Evolutionary conservation across 2,888 invertebrate genomes (phyloP), one percentile per base, ranked within the genome.

Genomic region (Auanema sp.): DNA sequence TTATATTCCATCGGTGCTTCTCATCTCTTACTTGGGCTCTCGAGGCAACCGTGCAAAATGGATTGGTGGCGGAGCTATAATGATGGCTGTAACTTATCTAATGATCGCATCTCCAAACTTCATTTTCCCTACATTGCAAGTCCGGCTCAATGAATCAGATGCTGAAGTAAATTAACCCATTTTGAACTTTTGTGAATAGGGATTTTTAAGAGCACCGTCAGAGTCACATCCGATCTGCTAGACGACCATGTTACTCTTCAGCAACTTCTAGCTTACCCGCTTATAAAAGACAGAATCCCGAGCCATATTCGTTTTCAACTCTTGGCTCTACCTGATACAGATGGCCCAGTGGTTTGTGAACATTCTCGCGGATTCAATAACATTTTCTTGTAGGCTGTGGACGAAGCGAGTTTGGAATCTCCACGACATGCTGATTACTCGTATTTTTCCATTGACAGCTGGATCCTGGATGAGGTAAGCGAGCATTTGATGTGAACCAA

Each of bases 1-100:
- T 24, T 83, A 83, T 64, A 77, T 83, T 49, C 80, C 82, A 11
- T 79, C 79, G 24, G 81, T 83, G 1, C 71, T 83, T 0, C 76
- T 83, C 42, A 72, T 83, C 5, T 73, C 83, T 12, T 80, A 83
- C 42, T 78, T 80, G 41, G 83, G 83, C 5, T 79, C 80, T 3
- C 70, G 69, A 54, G 80, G 80, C 8, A 81, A 81, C 58, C 59
- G 78, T 63, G 71, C 65, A 2, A 71, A 71, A 24, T 82, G 80
- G 80, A 83, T 83, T 51, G 83, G 83, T 11, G 77, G 69, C 1
- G 83, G 83, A 42, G 79, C 80, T 14, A 63, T 83, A 8, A 60
- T 83, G n/a, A 79, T 83, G 55, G 79, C 82, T 1, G 57, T 75
- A 14, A 77, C 80, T 12, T 78, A 83, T 60, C 68, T 83, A 14